Base-by-base conservation (phyloP, 2,888 invertebrate species). In the Fabriciana adippe region DNA sequence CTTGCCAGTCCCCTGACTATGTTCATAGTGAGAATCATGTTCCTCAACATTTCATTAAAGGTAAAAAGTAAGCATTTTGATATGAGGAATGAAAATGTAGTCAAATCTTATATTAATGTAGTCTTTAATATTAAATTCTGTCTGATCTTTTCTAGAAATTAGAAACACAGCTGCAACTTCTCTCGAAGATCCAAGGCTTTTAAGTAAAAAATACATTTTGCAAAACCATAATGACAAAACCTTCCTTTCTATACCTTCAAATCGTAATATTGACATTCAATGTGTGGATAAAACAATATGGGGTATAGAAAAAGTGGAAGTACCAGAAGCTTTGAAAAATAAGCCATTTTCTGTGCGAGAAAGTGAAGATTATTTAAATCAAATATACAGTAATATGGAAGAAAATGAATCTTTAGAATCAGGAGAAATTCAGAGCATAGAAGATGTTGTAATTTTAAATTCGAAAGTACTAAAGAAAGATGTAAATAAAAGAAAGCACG, bases 1-100 rank as follows among this genome's bases (percentile, higher is more conserved):
- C 86, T 62, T 89, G 89, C 64, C 87, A 87, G 74, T 90, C 91
- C 6, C 91, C 91, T 59, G 91, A 90, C 76, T 81, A 81, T 72
- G 68, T 75, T 64, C 56, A 80, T 62, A 18, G 66, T 53, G 76
- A 77, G 18, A 64, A 57, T 62, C 65, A 56, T 68, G n/a, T 35
- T 48, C 47, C 60, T 60, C 72, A 61, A 82, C 72, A 69, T 61
- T 79, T 79, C 67, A 61, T 84, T 21, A 87, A 72, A 86, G 90
- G 90, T 89, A 80, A 75, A 61, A 61, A 41, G 18, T 15, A 51
- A 35, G 35, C 6, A 61, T 61, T 61, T 15, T 53, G 35, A 18
- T 31, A 41, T 16, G 41, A 51, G 47, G 47, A 14, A 16, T 45
- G 45, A 59, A 65, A 45, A 31, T 60, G 6, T 18, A 51, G 15